phyloP scores from a whole-genome alignment of 1,140 invertebrate species.

The Pogonomyrmex barbatus region DNA sequence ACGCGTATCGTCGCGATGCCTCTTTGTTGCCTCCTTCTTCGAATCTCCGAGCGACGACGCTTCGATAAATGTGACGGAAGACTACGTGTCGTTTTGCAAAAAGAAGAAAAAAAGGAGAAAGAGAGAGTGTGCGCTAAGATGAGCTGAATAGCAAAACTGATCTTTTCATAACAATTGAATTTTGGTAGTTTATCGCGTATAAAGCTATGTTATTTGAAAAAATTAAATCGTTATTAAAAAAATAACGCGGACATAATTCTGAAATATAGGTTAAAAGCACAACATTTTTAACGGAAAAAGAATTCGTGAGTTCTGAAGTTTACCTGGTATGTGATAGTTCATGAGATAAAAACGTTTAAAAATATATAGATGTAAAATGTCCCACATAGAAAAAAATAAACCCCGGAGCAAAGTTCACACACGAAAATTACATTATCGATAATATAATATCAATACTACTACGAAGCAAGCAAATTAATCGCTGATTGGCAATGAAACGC shows the following conservation, averaged over 20 bases:
- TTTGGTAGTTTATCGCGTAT: neutral
- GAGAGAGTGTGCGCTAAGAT: slow-evolving; percentile 2
- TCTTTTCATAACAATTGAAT: slow-evolving; percentile 19
- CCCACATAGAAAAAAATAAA: neutral
- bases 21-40: slow-evolving; percentile 43
- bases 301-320: neutral
- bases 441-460: slow-evolving; percentile 3
- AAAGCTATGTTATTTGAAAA: neutral
- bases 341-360: neutral
- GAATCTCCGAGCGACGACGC: slow-evolving; percentile 15
- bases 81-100: slow-evolving; percentile 37
- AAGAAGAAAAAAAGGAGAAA: neutral
- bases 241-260: neutral
- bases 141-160: neutral
- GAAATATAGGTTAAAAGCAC: neutral
- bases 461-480: neutral
- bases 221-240: neutral
- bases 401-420: neutral
- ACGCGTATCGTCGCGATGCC: slow-evolving; percentile 47
- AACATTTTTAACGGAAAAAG: neutral
- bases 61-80: slow-evolving; percentile 57
- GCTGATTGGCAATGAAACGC: slow-evolving; percentile 19
- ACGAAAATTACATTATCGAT: neutral
- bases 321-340: neutral
- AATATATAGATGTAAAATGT: slow-evolving; percentile 1